Conservation (phyloP, 2,888 invertebrate genomes). For the Pristionchus fissidentatus region DNA sequence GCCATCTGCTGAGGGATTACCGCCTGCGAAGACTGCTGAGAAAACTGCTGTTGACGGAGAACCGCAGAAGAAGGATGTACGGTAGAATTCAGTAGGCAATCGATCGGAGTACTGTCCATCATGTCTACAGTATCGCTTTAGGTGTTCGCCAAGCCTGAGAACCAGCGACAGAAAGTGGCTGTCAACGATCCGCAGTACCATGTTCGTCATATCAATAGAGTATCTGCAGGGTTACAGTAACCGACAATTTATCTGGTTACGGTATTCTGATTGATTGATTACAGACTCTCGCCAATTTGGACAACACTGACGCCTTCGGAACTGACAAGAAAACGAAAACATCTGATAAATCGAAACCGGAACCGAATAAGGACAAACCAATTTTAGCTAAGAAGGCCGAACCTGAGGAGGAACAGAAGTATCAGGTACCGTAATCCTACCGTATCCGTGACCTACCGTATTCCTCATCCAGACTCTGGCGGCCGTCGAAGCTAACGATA, state of each 20-base stretch:
- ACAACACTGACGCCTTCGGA: conserved; percentile 19
- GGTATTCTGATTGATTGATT: neutral
- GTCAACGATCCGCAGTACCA: conserved; percentile 32
- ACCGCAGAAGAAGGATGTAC: conserved; percentile 35
- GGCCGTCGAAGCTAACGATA: conserved; percentile 2
- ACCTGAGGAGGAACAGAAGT: conserved; percentile 28
- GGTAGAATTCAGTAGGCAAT: neutral
- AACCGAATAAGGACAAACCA: neutral
- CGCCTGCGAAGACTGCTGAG: conserved; percentile 4
- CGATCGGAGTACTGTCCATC: too few species aligned
- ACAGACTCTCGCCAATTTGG: conserved; percentile 32
- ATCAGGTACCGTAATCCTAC: neutral
- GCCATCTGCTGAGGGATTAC: conserved; percentile 18
- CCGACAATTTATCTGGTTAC: too few species aligned
- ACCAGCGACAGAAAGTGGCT: neutral
- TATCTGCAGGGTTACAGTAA: too few species aligned
- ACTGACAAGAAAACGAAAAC: conserved; percentile 15
- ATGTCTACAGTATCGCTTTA: too few species aligned
- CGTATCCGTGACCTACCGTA: neutral
- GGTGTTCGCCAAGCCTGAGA: conserved; percentile 32
- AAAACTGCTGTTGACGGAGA: neutral
- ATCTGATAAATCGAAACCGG: neutral
- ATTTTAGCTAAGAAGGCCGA: neutral
- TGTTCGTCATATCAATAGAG: too few species aligned
- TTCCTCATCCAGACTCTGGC: neutral